Evolutionary conservation across 2,888 invertebrate species (phyloP), one percentile per base, ranked within the genome.

Genomic region (Metacarcinus magister): DNA sequence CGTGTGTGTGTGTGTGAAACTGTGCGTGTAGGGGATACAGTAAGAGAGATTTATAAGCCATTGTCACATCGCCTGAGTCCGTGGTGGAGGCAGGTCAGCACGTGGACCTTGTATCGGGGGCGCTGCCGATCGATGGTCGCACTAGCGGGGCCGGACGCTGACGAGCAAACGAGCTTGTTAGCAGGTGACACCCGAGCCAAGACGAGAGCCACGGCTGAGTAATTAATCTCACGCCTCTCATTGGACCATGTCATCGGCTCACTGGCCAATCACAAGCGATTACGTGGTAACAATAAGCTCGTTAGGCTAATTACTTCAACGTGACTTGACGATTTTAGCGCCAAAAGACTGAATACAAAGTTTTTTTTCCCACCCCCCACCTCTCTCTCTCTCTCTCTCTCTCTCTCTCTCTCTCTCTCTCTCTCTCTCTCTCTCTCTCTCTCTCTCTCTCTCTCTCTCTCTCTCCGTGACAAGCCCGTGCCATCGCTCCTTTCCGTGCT

Each of bases 191-290:
- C 67, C 67, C 67, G 67, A 67, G 67, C 67, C 67, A 67, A 67
- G 67, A n/a, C 23, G 67, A 23, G 67, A 67, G 67, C 23, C 67
- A n/a, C 23, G 67, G 67, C 23, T 7, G 39, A 82, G 46, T 94
- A 94, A 94, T 94, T 94, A 94, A 94, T 94, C 94, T 94, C 94
- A 43, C 87, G 94, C 94, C 87, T 75, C 94, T 94, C 94, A 82
- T 82, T 44, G 94, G 87, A 43, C 32, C 32, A 60, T 95, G 94
- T 95, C 94, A 95, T 89, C 94, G 94, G 94, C 89, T 67, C 89
- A 67, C 60, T 43, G 90, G n/a, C 94, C 94, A 95, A 95, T 95
- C 89, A 95, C 39, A 90, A 43, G 54, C 90, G 60, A 95, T 95
- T 95, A 95, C 89, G 46, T 39, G 90, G 46, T 23, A 90, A 95